A percentile compares a stretch with the other conserved stretches of the same genome.
Evolutionary conservation across 2,113 vertebrate genomes (phyloP).

Genomic region (Silurus glanis): DNA sequence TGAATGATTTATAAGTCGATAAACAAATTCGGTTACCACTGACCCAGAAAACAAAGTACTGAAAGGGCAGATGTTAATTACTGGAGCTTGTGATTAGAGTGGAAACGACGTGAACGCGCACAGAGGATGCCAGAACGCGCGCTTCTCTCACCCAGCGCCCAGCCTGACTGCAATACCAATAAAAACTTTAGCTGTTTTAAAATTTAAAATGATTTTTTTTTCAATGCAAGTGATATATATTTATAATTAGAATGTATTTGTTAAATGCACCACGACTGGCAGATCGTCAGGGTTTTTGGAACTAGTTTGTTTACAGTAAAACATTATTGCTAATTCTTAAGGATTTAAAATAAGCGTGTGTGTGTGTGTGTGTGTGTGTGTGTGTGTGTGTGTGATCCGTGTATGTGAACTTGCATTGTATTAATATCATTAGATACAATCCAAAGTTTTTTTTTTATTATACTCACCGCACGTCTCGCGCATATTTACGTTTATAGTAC

Average conservation of each 20-base stretch:
- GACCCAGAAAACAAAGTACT: background rate
- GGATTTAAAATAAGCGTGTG: background rate
- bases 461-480: background rate
- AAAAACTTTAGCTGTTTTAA: background rate
- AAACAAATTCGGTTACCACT: background rate
- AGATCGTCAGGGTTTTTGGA: background rate
- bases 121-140: background rate
- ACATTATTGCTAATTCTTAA: background rate
- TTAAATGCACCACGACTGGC: background rate
- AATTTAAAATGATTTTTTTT: background rate
- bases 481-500: background rate
- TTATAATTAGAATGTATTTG: background rate
- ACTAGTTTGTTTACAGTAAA: no score
- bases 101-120: conserved; percentile 1
- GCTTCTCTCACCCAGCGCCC: background rate
- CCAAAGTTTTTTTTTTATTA: background rate
- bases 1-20: background rate
- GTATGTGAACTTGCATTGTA: background rate
- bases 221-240: background rate
- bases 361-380: background rate
- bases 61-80: background rate
- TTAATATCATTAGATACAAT: background rate
- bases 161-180: background rate
- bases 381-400: background rate
- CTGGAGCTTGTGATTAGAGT: background rate